Base-by-base conservation (phyloP, 1,140 invertebrate species). In the Megalopta genalis region DNA sequence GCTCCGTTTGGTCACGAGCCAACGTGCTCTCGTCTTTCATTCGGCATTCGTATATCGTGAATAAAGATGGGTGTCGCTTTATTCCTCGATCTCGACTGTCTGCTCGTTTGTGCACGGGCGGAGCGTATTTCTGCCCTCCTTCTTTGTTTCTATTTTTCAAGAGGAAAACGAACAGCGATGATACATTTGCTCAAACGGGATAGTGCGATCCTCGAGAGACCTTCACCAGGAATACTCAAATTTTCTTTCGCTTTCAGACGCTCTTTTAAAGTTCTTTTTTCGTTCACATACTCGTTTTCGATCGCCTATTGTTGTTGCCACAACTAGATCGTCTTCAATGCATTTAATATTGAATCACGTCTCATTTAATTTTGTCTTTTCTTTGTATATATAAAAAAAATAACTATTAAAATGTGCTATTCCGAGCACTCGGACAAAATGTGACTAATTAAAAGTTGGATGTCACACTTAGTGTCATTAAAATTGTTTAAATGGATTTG, bases 91-190 rank as follows among this genome's bases (percentile, higher is more conserved):
- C 68, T 32, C 37, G 60, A 64, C 69, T 72, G 49, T 59, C 69
- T 72, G 46, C 32, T 71, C 68, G 76, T 72, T 72, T 72, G 68
- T 52, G 60, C 23, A 16, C 39, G 46, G 57, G 60, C 69, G 49
- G 10, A 27, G 32, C 64, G 60, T 23, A 57, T 60, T 64, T 78
- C 65, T 65, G 69, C 49, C 60, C 68, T 32, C 32, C 16, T 10
- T 23, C 42, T 78, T 78, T 78, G 62, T 78, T 49, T 69, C 60
- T 64, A 73, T 64, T 59, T 57, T 78, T 72, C 54, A 46, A 69
- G 65, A 65, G 65, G 23, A n/a, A 39, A 60, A 60, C 52, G 74
- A 76, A 54, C 76, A 59, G 65, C n/a, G 76, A 73, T 32, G 76
- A 57, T 69, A 65, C 67, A 70, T 21, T 70, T 70, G 37, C 57